Evolutionary conservation across 2,888 invertebrate species (phyloP), one percentile per base, ranked within the genome.

Genomic region (Diarsia brunnea): DNA sequence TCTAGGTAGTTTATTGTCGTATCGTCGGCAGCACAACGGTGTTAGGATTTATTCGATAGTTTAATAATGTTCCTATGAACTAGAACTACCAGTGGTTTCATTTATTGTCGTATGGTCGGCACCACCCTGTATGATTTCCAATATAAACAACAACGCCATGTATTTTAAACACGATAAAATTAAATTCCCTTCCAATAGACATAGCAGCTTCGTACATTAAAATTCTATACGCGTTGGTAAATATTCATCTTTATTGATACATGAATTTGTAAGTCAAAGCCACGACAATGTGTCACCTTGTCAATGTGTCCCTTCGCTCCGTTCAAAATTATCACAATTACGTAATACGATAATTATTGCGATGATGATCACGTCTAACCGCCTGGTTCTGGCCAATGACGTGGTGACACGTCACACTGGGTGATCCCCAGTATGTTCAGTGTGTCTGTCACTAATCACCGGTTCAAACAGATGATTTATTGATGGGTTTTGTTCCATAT

Each of bases 261-360:
- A 79, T 43, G 64, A 64, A 72, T 58, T 14, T 60, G 68, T 69
- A 47, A 53, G 65, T 70, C 64, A 49, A 24, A n/a, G 24, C 31
- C 31, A 58, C 38, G 31, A 73, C 78, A 74, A 69, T 79, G 78
- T 85, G 77, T 82, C 86, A 86, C 75, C 82, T 75, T 64, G 81
- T 31, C 31, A 31, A 2, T 31, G 2, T 78, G 77, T 84, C 81
- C 77, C 81, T 79, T 79, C 65, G 74, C 64, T 73, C 27, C 47
- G 72, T 69, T 78, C 83, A 78, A 82, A 87, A 87, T 87, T 82
- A 84, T 75, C 84, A 73, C 84, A 78, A 81, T 87, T 87, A 87
- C 88, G 87, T 87, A 87, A 87, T 73, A 76, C 81, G 45, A 75
- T 76, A 85, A 75, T 84, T 78, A 86, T 87, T 87, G 55, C 73